Evolutionary conservation across 2,113 vertebrate species (phyloP).

Genomic region (Tichodroma muraria): DNA sequence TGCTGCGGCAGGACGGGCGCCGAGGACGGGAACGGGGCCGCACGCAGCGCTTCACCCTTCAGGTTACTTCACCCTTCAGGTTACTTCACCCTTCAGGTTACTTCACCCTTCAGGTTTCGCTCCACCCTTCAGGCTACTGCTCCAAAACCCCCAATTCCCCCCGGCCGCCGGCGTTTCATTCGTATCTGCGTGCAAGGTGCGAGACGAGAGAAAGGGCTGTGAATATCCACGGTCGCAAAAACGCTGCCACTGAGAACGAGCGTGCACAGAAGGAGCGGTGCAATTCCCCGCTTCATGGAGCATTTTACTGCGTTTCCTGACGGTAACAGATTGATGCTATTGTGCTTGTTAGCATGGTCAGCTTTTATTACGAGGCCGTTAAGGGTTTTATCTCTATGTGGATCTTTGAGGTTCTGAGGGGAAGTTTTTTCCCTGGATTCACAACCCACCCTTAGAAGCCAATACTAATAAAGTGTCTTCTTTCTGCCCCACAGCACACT

Average conservation of each 20-base stretch:
- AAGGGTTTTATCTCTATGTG: neutral
- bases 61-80: no score
- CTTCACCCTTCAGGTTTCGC: neutral
- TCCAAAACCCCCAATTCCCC: neutral
- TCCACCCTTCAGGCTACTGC: neutral
- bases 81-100: neutral
- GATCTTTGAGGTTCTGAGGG: neutral
- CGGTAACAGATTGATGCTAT: neutral
- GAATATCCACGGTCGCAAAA: neutral
- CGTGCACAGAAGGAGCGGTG: neutral
- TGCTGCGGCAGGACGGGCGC: neutral
- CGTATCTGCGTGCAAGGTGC: neutral
- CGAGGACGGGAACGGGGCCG: neutral
- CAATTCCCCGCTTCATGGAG: neutral
- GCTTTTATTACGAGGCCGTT: neutral
- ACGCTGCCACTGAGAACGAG: neutral
- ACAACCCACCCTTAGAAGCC: neutral
- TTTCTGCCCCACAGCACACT: constrained; percentile 77
- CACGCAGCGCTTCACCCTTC: no score
- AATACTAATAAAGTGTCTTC: neutral
- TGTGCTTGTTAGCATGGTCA: constrained; percentile 9
- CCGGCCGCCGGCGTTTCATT: neutral
- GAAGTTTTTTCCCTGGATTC: neutral
- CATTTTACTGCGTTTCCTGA: neutral
- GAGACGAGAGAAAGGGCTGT: neutral